phyloP scores from a whole-genome alignment of 1,140 invertebrate species.

The Diorhabda carinulata region DNA sequence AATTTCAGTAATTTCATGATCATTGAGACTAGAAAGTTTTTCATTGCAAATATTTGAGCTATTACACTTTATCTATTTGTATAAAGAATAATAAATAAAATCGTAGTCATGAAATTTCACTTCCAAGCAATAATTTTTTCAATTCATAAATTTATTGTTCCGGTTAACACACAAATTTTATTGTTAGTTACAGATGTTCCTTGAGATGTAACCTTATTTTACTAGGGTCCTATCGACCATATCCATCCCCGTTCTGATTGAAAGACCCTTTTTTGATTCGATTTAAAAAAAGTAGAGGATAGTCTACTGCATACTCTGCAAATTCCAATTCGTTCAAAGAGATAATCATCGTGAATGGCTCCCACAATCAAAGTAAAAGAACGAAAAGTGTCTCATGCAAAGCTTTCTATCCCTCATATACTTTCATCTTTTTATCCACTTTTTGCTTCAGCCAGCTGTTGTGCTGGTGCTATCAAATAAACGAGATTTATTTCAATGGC shows the following conservation, averaged over 20 bases:
- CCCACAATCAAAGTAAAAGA: constrained; percentile 32
- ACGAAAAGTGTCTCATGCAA: constrained; percentile 20
- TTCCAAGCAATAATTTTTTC: too few relatives aligned
- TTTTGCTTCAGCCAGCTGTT: constrained; percentile 10
- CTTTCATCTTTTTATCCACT: constrained; percentile 34
- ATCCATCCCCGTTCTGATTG: neutral
- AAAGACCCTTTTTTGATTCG: constrained; percentile 19
- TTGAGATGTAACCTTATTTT: neutral
- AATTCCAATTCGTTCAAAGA: constrained; percentile 15
- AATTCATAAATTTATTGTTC: too few relatives aligned
- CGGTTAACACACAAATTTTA: neutral
- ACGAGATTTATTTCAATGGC: too few relatives aligned
- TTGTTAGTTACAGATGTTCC: neutral
- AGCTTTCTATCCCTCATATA: constrained; percentile 25
- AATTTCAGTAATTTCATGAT: too few relatives aligned
- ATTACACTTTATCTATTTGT: too few relatives aligned
- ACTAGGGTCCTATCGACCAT: neutral
- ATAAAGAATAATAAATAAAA: too few relatives aligned
- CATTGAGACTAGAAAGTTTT: too few relatives aligned
- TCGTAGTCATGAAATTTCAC: too few relatives aligned
- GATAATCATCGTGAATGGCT: constrained; percentile 30
- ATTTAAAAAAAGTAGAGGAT: constrained; percentile 3
- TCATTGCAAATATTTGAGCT: too few relatives aligned
- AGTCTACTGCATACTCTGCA: constrained; percentile 5
- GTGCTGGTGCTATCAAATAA: neutral